Conservation (phyloP, 2,888 invertebrate species). For the Ophioninae sp. region DNA sequence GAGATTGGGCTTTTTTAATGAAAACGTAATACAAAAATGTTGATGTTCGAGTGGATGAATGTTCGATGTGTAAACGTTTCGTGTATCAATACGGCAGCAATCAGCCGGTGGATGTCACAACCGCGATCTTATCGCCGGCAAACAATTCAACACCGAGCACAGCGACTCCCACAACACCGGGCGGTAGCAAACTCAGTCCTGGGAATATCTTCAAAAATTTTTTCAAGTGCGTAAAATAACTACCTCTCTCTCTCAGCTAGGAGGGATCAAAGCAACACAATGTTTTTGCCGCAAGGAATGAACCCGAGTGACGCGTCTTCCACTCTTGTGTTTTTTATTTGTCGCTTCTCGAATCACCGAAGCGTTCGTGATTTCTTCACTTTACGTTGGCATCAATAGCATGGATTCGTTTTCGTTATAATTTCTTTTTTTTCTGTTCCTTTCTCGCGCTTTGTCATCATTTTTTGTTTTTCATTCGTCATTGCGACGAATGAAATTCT, state of each 20-base stretch:
- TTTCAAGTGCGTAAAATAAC: conserved; percentile 91
- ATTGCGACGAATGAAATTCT: conserved; percentile 10
- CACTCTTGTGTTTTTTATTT: conserved; percentile 52
- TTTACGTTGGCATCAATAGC: conserved; percentile 50
- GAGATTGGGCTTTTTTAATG: background rate
- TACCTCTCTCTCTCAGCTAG: conserved; percentile 62
- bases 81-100: conserved; percentile 69
- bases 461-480: conserved; percentile 29
- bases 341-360: conserved; percentile 7
- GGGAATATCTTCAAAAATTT: conserved; percentile 97
- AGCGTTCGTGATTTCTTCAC: conserved; percentile 33
- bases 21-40: conserved; percentile 6
- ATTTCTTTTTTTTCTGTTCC: conserved; percentile 6
- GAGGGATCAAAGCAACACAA: conserved; percentile 65
- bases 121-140: conserved; percentile 75
- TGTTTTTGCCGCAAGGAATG: conserved; percentile 46
- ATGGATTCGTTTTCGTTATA: conserved; percentile 34
- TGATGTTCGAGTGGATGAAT: conserved; percentile 52
- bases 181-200: conserved; percentile 89
- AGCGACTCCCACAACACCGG: conserved; percentile 84
- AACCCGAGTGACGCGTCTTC: conserved; percentile 70
- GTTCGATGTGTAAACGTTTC: conserved; percentile 66
- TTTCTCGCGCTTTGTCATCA: conserved; percentile 36
- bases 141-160: conserved; percentile 81
- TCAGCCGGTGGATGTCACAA: conserved; percentile 77